Conservation (phyloP, 2,888 invertebrate species). For the Leucophenga maculata region DNA sequence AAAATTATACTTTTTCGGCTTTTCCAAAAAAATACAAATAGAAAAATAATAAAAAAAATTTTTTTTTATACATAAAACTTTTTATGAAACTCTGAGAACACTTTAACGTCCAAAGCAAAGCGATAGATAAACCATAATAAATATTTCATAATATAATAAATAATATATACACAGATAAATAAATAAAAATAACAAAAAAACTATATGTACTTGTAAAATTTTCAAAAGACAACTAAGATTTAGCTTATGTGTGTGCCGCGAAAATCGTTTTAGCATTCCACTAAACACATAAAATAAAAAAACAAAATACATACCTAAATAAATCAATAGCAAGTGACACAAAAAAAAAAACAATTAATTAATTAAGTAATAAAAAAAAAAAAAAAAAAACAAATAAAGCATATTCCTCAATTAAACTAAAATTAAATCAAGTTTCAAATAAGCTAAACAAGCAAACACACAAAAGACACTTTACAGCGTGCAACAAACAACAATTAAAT, state of each 20-base stretch:
- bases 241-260: not conserved
- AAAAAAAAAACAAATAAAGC: not conserved
- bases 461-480: no score
- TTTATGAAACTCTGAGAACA: no score
- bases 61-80: no score
- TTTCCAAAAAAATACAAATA: no score
- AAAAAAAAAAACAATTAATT: not conserved
- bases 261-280: not conserved
- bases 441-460: no score
- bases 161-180: not conserved
- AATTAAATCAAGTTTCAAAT: no score
- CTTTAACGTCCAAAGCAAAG: no score
- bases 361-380: not conserved
- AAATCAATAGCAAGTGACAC: not conserved
- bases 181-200: constrained; percentile 3
- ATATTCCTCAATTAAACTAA: not conserved
- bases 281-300: not conserved
- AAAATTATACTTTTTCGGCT: no score
- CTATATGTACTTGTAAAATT: no score
- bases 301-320: not conserved
- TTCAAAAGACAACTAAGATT: no score
- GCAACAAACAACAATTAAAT: not conserved
- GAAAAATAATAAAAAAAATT: no score
- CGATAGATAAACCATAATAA: no score
- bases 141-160: not conserved